Base-by-base conservation (phyloP, 2,888 invertebrate species). In the Ophion ellenae region DNA sequence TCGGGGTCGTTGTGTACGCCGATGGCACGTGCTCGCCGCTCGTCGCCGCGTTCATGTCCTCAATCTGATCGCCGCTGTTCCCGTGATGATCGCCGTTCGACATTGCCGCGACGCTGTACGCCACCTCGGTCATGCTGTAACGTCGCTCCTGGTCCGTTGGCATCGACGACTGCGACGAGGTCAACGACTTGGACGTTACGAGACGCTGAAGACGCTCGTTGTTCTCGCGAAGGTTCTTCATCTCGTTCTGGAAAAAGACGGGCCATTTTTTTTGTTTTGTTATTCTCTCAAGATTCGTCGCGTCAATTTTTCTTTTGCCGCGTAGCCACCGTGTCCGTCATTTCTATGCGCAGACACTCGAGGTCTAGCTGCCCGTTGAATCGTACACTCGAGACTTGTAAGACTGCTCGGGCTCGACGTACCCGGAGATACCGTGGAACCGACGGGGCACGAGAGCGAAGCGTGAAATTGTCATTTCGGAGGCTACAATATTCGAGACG, bases 171-270 rank as follows among this genome's bases (percentile, higher is more conserved):
- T 95, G 95, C 1, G 95, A 95, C 3, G 95, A 95, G n/a, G 95
- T 95, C 71, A 95, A 90, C 2, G 95, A 95, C 88, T 95, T 95
- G 63, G 95, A 95, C 0, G 95, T 94, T 17, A 99, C 98, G 93
- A 99, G 95, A 91, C 98, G 96, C 92, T 99, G 99, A 0, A 99
- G 95, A 40, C 99, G 96, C 93, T 99, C 98, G 94, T 99, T 99
- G 94, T 99, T 99, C 91, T 99, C 98, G 94, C 99, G 99, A 90
- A 99, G 95, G 92, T 97, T 98, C 92, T 98, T 95, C 98, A 99
- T 99, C 95, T 99, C 99, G 94, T 97, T 97, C 98, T 98, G 94
- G 47, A 87, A 86, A 53, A 20, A 36, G 9, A 67, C 11, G 57
- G 14, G n/a, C 2, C 2, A 20, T 47, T 24, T 24, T 24, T 47